phyloP scores from a whole-genome alignment of 1,140 invertebrate species.

The Heterodera schachtii region DNA sequence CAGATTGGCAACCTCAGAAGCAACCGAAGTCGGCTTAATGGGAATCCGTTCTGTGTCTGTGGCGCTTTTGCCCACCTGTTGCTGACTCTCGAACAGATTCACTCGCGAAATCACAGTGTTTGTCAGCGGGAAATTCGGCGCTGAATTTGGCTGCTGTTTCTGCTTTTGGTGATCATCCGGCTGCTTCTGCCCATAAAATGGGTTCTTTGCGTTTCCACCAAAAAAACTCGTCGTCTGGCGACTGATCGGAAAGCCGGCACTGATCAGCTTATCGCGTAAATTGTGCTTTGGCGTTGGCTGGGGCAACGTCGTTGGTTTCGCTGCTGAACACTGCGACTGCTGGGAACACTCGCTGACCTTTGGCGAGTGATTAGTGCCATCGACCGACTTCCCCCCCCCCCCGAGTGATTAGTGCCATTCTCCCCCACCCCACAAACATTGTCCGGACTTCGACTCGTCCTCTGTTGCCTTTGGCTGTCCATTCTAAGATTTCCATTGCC shows the following conservation, averaged over 20 bases:
- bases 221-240: slow-evolving; percentile 23
- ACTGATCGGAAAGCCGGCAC: slow-evolving; percentile 8
- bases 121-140: slow-evolving; percentile 23
- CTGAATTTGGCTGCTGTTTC: slow-evolving; percentile 8
- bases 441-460: slow-evolving; percentile 2
- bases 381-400: not conserved
- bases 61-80: slow-evolving; percentile 2
- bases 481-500: not conserved
- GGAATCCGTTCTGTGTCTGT: not conserved
- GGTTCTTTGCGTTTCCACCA: slow-evolving; percentile 27
- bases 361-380: not conserved
- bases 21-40: not conserved
- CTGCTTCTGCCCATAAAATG: slow-evolving; percentile 20
- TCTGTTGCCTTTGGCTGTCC: not conserved
- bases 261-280: slow-evolving; percentile 19
- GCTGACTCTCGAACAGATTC: slow-evolving; percentile 11
- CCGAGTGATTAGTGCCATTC: not conserved
- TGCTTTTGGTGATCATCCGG: not conserved
- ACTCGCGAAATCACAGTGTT: slow-evolving; percentile 23
- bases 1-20: not conserved
- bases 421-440: not conserved
- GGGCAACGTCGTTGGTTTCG: not conserved
- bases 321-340: not conserved
- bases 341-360: slow-evolving; percentile 11
- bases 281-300: slow-evolving; percentile 26